These are phyloP conservation scores for Microtus oregoni DNA, from an alignment of 2,113 vertebrate genomes.

Conservation along the genomic window DNA sequence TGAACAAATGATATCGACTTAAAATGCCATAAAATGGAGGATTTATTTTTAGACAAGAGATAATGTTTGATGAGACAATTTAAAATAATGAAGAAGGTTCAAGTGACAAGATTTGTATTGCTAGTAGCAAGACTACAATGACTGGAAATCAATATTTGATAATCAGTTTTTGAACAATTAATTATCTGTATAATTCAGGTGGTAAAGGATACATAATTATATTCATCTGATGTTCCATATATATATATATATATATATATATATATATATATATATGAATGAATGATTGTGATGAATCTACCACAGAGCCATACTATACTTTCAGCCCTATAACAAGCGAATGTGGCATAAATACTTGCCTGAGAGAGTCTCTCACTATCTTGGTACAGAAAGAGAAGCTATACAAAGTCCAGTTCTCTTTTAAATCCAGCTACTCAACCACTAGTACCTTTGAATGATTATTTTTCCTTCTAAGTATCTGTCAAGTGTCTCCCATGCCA, in stretches of 20 bases:
- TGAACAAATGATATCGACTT: neutral
- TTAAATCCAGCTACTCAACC: neutral
- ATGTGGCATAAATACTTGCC: neutral
- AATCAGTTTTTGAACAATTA: neutral
- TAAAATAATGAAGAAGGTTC: neutral
- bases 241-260: neutral
- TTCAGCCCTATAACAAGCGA: too few species aligned
- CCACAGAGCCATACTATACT: neutral
- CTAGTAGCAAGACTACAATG: neutral
- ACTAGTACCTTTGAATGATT: neutral
- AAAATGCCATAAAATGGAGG: neutral
- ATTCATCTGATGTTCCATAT: neutral
- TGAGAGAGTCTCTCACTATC: neutral
- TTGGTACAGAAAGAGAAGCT: neutral
- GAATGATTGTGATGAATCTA: too few species aligned
- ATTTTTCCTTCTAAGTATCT: neutral
- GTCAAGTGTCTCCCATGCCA: neutral
- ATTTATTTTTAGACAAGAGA: neutral
- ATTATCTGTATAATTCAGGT: neutral
- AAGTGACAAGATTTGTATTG: neutral
- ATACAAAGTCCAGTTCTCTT: neutral
- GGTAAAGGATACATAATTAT: neutral
- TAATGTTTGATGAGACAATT: fast-evolving
- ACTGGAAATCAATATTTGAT: neutral
- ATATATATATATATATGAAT: neutral